Percentiles rank a stretch among this genome's conserved stretches.
These are phyloP conservation scores for Peromyscus californicus DNA, from an alignment of 2,113 vertebrate genomes.

Conservation along the genomic window DNA sequence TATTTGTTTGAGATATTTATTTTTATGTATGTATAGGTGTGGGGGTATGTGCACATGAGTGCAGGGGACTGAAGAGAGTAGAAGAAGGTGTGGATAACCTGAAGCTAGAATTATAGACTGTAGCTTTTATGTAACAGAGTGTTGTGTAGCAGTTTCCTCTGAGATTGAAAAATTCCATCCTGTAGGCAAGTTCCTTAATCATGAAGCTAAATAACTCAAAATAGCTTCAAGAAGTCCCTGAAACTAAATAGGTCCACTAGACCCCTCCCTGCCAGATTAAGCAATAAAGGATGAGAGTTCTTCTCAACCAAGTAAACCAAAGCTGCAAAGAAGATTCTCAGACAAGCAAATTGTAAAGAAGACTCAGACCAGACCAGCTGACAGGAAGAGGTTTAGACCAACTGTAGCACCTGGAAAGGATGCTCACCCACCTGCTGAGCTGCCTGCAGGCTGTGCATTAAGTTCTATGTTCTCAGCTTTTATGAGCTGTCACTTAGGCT, in stretches of 20 bases:
- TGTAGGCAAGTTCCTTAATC: background rate
- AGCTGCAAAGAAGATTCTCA: background rate
- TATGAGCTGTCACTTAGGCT: background rate
- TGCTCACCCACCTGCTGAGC: too few species aligned
- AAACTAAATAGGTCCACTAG: background rate
- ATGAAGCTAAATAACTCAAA: background rate
- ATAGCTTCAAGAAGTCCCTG: background rate
- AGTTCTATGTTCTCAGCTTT: background rate
- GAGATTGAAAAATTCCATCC: background rate
- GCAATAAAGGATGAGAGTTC: background rate
- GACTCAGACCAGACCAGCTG: background rate
- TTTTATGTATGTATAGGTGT: background rate
- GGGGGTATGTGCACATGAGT: background rate
- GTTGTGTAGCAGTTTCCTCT: background rate
- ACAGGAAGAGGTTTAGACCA: background rate
- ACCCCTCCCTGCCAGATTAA: background rate
- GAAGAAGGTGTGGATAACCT: too few species aligned
- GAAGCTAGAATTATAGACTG: too few species aligned
- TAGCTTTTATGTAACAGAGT: background rate
- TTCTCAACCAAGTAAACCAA: background rate
- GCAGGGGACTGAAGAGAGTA: background rate
- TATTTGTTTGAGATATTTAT: background rate
- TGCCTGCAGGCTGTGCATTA: background rate
- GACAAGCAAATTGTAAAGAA: background rate
- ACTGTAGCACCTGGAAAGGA: background rate